A percentile compares a stretch with the other conserved stretches of the same genome.
Evolutionary conservation across 2,888 invertebrate species (phyloP).

Genomic region (Hirtodrosophila histrioides): DNA sequence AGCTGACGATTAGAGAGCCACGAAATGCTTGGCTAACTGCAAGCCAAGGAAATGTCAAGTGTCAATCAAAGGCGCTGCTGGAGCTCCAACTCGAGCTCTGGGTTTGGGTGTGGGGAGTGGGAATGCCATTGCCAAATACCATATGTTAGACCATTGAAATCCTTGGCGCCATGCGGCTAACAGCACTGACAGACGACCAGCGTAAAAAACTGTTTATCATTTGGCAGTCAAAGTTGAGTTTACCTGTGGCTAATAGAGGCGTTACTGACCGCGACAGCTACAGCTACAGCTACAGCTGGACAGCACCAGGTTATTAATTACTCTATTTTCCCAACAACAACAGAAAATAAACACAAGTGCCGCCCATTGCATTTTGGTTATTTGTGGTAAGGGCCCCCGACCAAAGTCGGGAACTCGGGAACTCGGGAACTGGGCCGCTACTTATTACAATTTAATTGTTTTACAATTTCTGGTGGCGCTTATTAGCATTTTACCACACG

Average conservation of each 20-base stretch:
- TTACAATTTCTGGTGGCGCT: slow-evolving; percentile 79
- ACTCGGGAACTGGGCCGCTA: slow-evolving; percentile 13
- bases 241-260: slow-evolving; percentile 72
- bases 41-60: slow-evolving; percentile 64
- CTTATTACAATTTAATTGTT: slow-evolving; percentile 82
- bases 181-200: slow-evolving; percentile 2
- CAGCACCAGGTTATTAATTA: slow-evolving; percentile 68
- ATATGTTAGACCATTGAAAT: slow-evolving; percentile 34
- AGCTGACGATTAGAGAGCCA: slow-evolving; percentile 60
- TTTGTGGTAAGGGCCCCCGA: too few species aligned
- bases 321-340: slow-evolving; percentile 58
- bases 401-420: too few species aligned
- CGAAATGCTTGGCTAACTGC: slow-evolving; percentile 55
- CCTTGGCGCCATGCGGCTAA: slow-evolving; percentile 57
- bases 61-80: slow-evolving; percentile 75
- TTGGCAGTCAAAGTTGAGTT: slow-evolving; percentile 55
- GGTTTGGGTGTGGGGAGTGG: slow-evolving; percentile 9
- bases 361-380: slow-evolving; percentile 61
- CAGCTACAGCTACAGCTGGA: slow-evolving; percentile 48
- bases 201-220: slow-evolving; percentile 74
- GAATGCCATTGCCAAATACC: slow-evolving; percentile 35
- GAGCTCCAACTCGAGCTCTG: slow-evolving; percentile 19
- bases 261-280: slow-evolving; percentile 59
- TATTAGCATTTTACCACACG: slow-evolving; percentile 75
- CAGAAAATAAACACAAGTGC: slow-evolving; percentile 51